phyloP scores from a whole-genome alignment of 2,797 vertebrate genomes.

The Amphiprion clarkii region DNA sequence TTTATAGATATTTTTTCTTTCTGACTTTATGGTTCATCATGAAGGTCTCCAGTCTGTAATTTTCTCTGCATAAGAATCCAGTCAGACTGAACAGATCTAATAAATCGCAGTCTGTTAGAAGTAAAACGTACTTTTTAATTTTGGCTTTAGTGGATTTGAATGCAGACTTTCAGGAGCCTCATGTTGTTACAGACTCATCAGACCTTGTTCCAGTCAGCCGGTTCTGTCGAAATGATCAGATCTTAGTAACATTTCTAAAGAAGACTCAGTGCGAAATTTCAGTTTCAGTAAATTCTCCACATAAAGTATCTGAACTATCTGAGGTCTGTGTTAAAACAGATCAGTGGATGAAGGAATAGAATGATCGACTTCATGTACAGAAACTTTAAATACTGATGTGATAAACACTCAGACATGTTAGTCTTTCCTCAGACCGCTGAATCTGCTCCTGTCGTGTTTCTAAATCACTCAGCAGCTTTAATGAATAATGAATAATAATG shows the following conservation, averaged over 20 bases:
- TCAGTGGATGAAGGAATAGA: too few species aligned
- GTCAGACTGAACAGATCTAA: background rate
- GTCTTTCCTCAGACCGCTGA: too few species aligned
- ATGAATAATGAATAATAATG: too few species aligned
- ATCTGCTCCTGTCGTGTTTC: background rate
- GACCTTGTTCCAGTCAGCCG: background rate
- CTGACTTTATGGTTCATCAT: background rate
- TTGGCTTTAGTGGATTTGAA: background rate
- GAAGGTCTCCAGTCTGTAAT: background rate
- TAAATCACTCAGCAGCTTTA: too few species aligned
- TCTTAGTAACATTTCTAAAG: background rate
- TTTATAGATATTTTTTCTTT: background rate
- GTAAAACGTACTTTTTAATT: background rate
- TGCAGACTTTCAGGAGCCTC: background rate
- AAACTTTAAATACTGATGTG: too few species aligned
- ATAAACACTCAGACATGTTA: too few species aligned
- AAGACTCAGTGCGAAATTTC: too few species aligned
- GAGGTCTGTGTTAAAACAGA: too few species aligned
- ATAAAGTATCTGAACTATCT: too few species aligned
- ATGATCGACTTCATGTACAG: too few species aligned
- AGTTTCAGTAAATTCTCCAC: too few species aligned
- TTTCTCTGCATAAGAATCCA: background rate
- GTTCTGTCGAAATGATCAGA: background rate
- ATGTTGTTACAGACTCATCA: background rate
- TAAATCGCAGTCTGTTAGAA: background rate